Percentiles rank a stretch among this genome's conserved stretches.
These are phyloP conservation scores for Halesus radiatus DNA, from an alignment of 1,140 invertebrate species.

Conservation along the genomic window DNA sequence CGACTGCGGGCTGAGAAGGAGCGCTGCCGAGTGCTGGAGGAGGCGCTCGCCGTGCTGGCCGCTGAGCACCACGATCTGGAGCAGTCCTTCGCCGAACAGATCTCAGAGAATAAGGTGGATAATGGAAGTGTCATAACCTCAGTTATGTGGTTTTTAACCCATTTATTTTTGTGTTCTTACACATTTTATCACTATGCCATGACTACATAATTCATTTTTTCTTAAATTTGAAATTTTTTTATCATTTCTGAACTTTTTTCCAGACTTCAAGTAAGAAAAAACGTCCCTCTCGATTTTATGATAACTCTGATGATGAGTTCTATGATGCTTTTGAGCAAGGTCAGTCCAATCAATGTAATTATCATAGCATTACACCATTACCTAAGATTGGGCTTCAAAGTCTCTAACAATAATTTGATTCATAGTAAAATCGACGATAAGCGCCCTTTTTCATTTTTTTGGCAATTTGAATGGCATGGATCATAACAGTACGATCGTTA, in stretches of 20 bases:
- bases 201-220: too few relatives aligned
- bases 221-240: background rate
- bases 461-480: too few relatives aligned
- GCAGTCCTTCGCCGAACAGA: conserved; percentile 71
- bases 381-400: too few relatives aligned
- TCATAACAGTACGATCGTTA: too few relatives aligned
- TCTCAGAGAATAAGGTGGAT: conserved; percentile 62
- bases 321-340: conserved; percentile 73
- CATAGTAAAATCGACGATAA: too few relatives aligned
- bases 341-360: conserved; percentile 41
- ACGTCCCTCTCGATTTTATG: conserved; percentile 71
- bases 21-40: conserved; percentile 77
- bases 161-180: too few relatives aligned
- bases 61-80: conserved; percentile 79
- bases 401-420: too few relatives aligned
- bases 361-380: background rate
- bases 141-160: too few relatives aligned
- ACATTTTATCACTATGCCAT: too few relatives aligned
- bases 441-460: too few relatives aligned
- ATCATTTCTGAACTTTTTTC: background rate
- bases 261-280: conserved; percentile 67
- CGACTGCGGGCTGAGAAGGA: conserved; percentile 71
- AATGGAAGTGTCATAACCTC: too few relatives aligned
- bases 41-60: conserved; percentile 77
- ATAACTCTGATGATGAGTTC: conserved; percentile 79